Base-by-base conservation (phyloP, 2,113 vertebrate genomes). In the Pipa parva region DNA sequence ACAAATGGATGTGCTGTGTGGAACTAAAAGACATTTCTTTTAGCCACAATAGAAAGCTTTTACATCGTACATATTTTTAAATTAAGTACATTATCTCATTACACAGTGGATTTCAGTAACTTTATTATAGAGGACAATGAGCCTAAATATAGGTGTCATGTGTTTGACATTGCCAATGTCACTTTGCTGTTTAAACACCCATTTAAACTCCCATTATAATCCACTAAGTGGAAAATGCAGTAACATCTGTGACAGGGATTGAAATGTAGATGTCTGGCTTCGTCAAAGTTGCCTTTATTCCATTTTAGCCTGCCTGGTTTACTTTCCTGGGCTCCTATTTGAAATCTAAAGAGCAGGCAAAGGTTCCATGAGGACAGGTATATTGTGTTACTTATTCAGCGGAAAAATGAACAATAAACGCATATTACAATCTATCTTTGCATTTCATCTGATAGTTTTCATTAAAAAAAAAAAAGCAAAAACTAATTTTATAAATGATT, bases 131-230 rank as follows among this genome's bases (percentile, higher is more conserved):
- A 33, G 21, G 3, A 13, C 55, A 58, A 20, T 58, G 55, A 15
- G 8, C 10, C 52, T 31, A 56, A 56, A 31, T 31, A 56, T 56
- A 56, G 27, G 17, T 21, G 29, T 1, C 15, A 58, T 58, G 12
- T 58, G 31, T 9, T 3, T 58, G 55, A 58, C 18, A 33, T 33
- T 58, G 29, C 55, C 55, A 37, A 37, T 36, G 55, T 58, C 55
- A 58, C 18, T 29, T 58, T 28, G 29, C 28, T 36, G 29, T 18
- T 49, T n/a, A n/a, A n/a, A n/a, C n/a, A n/a, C n/a, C n/a, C n/a
- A 58, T 37, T 58, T 10, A 58, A 36, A 36, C n/a, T 9, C 46
- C 46, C 20, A 36, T 33, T 11, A 58, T 31, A 36, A 58, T 22
- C 28, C 31, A 36, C 21, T 5, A 15, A 58, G n/a, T 58, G 55